Evolutionary conservation across 2,113 vertebrate genomes (phyloP).

Genomic region (Pantherophis guttatus): DNA sequence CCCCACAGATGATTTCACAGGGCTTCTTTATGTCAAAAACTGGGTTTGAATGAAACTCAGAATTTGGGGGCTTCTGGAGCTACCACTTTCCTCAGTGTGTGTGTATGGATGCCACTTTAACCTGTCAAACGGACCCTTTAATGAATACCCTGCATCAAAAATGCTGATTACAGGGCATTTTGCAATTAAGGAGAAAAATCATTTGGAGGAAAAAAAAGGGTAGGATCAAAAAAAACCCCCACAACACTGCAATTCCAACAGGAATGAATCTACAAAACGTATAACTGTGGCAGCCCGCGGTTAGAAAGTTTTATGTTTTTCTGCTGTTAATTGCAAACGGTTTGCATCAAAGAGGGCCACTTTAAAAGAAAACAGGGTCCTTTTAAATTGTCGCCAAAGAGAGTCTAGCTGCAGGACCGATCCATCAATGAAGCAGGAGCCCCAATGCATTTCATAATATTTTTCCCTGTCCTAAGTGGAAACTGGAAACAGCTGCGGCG

Average conservation of each 20-base stretch:
- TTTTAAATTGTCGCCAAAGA: conserved; percentile 2
- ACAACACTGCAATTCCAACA: background rate
- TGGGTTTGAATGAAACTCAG: background rate
- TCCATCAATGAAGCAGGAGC: background rate
- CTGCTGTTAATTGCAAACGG: conserved; percentile 14
- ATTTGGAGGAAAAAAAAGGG: background rate
- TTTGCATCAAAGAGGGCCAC: conserved; percentile 33
- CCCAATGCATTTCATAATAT: conserved; percentile 33
- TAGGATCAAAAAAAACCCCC: background rate
- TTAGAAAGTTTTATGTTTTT: conserved; percentile 32
- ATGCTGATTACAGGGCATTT: background rate
- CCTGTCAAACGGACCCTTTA: background rate
- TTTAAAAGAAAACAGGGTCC: conserved; percentile 45
- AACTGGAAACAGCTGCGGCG: conserved; percentile 20
- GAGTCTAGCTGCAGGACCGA: conserved; percentile 9
- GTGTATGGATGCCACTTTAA: background rate
- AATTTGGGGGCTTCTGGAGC: background rate
- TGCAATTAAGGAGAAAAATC: background rate
- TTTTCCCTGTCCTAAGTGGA: conserved; percentile 22
- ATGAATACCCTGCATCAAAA: background rate
- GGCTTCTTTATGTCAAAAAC: background rate
- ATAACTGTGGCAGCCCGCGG: conserved; percentile 26
- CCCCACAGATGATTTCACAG: background rate
- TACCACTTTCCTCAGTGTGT: background rate
- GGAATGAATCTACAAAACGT: background rate